phyloP scores from a whole-genome alignment of 2,113 vertebrate species.

The Monarcha castaneiventris region DNA sequence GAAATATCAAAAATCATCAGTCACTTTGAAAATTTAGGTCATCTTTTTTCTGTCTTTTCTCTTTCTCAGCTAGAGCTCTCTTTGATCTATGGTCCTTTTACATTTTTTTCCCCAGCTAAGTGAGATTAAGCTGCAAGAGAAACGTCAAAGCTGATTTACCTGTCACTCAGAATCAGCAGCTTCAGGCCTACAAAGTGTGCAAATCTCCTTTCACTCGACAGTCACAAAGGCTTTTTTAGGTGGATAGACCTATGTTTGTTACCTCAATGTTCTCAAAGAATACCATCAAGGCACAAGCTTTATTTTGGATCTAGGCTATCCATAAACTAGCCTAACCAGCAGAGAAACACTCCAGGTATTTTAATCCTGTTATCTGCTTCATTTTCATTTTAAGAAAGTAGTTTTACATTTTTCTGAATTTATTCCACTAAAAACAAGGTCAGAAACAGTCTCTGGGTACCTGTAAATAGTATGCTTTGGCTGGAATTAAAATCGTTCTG shows the following conservation, averaged over 20 bases:
- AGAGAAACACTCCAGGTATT: background rate
- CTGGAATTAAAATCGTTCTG: background rate
- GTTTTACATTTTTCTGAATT: background rate
- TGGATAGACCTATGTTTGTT: background rate
- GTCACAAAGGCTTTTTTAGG: background rate
- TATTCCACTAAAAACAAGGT: background rate
- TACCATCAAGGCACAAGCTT: background rate
- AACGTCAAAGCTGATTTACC: background rate
- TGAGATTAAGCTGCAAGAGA: constrained; percentile 10
- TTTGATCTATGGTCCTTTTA: background rate
- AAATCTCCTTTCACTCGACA: background rate
- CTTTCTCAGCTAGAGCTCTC: background rate
- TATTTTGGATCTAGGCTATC: background rate
- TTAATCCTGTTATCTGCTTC: background rate
- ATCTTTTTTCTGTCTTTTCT: background rate
- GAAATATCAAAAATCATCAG: background rate
- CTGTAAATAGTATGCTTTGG: background rate
- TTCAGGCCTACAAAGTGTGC: background rate
- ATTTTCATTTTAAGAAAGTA: background rate
- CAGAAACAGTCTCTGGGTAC: background rate
- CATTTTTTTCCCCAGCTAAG: background rate
- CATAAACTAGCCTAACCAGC: background rate
- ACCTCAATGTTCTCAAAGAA: background rate
- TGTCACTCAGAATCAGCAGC: constrained; percentile 18
- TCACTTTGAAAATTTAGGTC: background rate